These are phyloP conservation scores for Drosophila aldrichi DNA, from an alignment of 2,888 invertebrate species.

Conservation along the genomic window DNA sequence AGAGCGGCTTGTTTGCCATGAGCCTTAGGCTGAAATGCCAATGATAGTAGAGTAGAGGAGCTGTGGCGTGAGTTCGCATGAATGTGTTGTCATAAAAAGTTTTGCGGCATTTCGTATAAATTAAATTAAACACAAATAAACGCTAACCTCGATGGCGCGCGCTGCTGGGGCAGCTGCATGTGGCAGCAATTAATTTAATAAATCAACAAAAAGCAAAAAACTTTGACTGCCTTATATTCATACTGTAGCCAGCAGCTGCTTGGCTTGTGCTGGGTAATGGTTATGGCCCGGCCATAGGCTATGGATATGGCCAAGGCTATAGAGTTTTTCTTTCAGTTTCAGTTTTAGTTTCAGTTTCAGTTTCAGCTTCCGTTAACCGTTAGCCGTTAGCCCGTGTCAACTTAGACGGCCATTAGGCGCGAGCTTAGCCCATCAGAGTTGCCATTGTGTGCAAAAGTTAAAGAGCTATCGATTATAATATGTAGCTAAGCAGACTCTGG, in stretches of 20 bases:
- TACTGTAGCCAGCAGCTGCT: constrained; percentile 1
- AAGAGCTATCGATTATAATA: constrained; percentile 74
- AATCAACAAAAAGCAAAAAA: constrained; percentile 74
- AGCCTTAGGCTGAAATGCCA: not conserved
- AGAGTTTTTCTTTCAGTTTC: constrained; percentile 13
- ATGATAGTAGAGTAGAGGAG: not conserved
- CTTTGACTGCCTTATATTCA: constrained; percentile 55
- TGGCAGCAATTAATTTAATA: constrained; percentile 81
- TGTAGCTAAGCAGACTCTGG: constrained; percentile 1
- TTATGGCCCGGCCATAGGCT: constrained; percentile 2
- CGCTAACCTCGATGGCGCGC: constrained; percentile 34
- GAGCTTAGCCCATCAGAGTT: constrained; percentile 78
- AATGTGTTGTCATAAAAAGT: constrained; percentile 60
- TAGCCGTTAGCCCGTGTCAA: constrained; percentile 59
- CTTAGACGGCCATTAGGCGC: constrained; percentile 73
- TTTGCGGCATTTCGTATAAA: constrained; percentile 67
- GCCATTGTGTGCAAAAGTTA: constrained; percentile 64
- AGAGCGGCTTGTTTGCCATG: not conserved
- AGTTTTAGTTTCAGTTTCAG: not conserved
- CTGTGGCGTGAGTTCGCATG: constrained; percentile 7
- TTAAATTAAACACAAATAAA: constrained; percentile 79
- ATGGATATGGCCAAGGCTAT: constrained; percentile 11
- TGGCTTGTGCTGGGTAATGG: not conserved
- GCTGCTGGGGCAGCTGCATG: constrained; percentile 46
- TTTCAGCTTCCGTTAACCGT: constrained; percentile 8